These are phyloP conservation scores for Chesias legatella DNA, from an alignment of 2,888 invertebrate genomes.

Conservation along the genomic window DNA sequence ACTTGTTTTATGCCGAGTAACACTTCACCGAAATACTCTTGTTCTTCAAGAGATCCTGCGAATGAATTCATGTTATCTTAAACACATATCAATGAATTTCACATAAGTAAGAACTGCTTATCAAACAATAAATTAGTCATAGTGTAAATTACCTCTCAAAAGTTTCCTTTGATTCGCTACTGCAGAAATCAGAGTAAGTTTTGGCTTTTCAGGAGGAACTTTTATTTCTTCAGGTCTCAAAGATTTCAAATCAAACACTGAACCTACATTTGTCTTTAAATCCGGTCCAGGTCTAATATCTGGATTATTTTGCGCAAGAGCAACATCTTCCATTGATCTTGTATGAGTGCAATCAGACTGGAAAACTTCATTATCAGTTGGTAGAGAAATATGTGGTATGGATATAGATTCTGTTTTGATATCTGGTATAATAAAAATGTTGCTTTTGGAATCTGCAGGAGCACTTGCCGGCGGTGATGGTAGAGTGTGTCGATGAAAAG, in stretches of 20 bases:
- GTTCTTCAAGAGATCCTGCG: conserved; percentile 84
- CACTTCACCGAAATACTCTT: conserved; percentile 90
- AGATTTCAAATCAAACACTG: conserved; percentile 59
- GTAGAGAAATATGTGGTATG: conserved; percentile 38
- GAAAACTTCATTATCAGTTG: conserved; percentile 32
- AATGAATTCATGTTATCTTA: conserved; percentile 33
- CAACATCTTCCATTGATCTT: conserved; percentile 28
- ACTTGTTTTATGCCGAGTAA: conserved; percentile 89
- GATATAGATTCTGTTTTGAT: conserved; percentile 27
- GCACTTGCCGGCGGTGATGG: conserved; percentile 87
- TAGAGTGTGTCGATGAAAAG: conserved; percentile 91
- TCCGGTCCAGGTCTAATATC: conserved; percentile 54
- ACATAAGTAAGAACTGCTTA: neutral
- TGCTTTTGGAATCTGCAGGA: conserved; percentile 51
- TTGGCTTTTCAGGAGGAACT: conserved; percentile 79
- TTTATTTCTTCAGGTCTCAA: conserved; percentile 75
- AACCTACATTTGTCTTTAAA: conserved; percentile 51
- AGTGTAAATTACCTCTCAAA: conserved; percentile 64
- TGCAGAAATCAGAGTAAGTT: conserved; percentile 77
- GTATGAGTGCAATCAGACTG: conserved; percentile 42
- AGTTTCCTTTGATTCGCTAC: conserved; percentile 81
- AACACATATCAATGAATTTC: conserved; percentile 5
- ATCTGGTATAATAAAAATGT: conserved; percentile 63
- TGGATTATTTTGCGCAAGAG: conserved; percentile 34
- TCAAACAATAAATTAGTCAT: neutral